Evolutionary conservation across 2,797 vertebrate genomes (phyloP).

Genomic region (Epinephelus malabaricus): DNA sequence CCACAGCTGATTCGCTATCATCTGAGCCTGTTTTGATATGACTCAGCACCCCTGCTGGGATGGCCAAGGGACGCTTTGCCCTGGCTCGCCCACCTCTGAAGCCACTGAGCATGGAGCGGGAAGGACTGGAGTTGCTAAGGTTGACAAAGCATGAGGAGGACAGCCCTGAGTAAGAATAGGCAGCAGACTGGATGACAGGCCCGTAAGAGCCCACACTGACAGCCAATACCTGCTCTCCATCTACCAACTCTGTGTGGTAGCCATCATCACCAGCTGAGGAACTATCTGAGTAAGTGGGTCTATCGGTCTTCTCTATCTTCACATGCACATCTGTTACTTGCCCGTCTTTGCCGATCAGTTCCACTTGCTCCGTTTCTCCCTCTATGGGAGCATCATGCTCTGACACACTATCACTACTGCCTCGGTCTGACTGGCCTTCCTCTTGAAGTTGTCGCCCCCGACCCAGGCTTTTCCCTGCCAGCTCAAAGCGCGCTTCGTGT

Average conservation of each 20-base stretch:
- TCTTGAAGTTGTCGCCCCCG: slow-evolving; percentile 88
- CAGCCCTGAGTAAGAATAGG: slow-evolving; percentile 92
- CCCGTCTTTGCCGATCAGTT: slow-evolving; percentile 92
- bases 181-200: slow-evolving; percentile 92
- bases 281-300: slow-evolving; percentile 96
- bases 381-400: slow-evolving; percentile 96
- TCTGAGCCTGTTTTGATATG: slow-evolving; percentile 79
- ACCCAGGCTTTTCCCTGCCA: slow-evolving; percentile 79
- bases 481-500: slow-evolving; percentile 83
- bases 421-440: slow-evolving; percentile 96
- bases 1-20: slow-evolving; percentile 85
- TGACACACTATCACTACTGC: slow-evolving; percentile 94
- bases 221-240: slow-evolving; percentile 96
- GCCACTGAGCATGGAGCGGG: slow-evolving; percentile 95
- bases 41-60: slow-evolving; percentile 77
- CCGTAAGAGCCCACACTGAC: slow-evolving; percentile 97
- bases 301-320: slow-evolving; percentile 94
- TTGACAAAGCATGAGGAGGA: slow-evolving; percentile 90
- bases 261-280: slow-evolving; percentile 98
- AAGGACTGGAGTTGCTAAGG: slow-evolving; percentile 93
- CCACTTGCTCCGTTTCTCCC: slow-evolving; percentile 93
- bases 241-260: slow-evolving; percentile 98
- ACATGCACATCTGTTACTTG: slow-evolving; percentile 95
- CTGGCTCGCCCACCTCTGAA: slow-evolving; percentile 93
- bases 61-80: slow-evolving; percentile 87